Conservation (phyloP, 2,113 vertebrate species). For the Motacilla tschutschensis region DNA sequence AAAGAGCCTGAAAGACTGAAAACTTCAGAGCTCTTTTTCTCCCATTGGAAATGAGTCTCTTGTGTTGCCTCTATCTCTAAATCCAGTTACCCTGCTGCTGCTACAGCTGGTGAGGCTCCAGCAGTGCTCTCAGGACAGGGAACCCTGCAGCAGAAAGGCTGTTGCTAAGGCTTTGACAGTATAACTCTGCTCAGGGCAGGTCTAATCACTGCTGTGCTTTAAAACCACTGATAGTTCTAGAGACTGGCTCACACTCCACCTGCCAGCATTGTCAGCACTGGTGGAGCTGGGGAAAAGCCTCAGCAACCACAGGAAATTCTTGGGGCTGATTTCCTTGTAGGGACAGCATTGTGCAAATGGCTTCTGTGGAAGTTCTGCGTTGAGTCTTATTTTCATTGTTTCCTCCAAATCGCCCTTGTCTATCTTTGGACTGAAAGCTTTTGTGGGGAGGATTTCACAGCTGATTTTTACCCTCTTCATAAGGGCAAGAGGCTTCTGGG, state of each 20-base stretch:
- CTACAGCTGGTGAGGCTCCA: background rate
- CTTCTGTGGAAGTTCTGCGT: background rate
- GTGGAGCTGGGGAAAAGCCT: background rate
- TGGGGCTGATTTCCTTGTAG: background rate
- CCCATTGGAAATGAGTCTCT: background rate
- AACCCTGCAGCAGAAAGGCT: background rate
- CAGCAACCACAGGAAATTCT: background rate
- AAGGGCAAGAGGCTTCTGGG: background rate
- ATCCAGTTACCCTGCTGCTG: background rate
- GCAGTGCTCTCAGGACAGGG: background rate
- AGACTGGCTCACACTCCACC: background rate
- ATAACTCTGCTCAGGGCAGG: background rate
- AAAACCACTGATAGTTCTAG: background rate
- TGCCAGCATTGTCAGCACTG: background rate
- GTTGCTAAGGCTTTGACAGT: constrained; percentile 21
- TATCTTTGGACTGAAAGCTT: background rate
- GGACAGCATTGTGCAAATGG: background rate
- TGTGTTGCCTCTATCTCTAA: background rate
- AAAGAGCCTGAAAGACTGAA: background rate
- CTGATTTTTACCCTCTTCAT: background rate
- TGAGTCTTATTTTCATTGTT: background rate
- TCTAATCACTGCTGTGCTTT: constrained; percentile 12
- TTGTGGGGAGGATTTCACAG: background rate
- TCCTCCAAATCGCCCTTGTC: background rate
- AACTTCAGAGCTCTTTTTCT: background rate